These are phyloP conservation scores for Dioctria linearis DNA, from an alignment of 2,888 invertebrate genomes.

Conservation along the genomic window DNA sequence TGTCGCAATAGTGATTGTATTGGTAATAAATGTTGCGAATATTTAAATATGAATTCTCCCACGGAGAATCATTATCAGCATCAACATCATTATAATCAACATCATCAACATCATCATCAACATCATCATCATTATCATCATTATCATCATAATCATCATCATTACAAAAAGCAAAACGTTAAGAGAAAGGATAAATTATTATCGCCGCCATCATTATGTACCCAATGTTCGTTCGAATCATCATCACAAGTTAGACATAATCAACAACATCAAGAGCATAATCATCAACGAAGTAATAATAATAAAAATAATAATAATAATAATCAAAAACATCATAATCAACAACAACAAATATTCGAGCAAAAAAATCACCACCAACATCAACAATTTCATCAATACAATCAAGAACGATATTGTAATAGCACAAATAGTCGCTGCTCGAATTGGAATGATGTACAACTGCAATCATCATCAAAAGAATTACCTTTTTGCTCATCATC, in stretches of 20 bases:
- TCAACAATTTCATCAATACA: neutral
- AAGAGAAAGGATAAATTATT: neutral
- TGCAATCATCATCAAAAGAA: no score
- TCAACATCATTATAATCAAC: neutral
- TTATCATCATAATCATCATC: neutral
- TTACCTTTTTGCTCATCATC: no score
- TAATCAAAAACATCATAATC: no score
- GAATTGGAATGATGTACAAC: neutral
- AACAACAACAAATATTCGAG: no score
- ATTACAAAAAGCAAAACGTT: neutral
- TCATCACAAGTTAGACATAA: neutral
- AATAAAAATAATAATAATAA: neutral
- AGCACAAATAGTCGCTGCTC: neutral
- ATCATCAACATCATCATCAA: conserved; percentile 17
- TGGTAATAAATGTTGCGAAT: conserved; percentile 35
- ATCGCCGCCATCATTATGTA: neutral
- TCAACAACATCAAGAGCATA: conserved; percentile 12
- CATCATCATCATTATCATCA: neutral
- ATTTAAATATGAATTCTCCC: neutral
- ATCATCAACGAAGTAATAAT: neutral
- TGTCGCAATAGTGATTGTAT: conserved; percentile 41
- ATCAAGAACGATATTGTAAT: neutral
- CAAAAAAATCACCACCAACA: neutral
- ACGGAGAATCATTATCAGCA: neutral
- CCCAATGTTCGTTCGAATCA: neutral